Base-by-base conservation (phyloP, 2,888 invertebrate genomes). In the Incurvaria masculella region DNA sequence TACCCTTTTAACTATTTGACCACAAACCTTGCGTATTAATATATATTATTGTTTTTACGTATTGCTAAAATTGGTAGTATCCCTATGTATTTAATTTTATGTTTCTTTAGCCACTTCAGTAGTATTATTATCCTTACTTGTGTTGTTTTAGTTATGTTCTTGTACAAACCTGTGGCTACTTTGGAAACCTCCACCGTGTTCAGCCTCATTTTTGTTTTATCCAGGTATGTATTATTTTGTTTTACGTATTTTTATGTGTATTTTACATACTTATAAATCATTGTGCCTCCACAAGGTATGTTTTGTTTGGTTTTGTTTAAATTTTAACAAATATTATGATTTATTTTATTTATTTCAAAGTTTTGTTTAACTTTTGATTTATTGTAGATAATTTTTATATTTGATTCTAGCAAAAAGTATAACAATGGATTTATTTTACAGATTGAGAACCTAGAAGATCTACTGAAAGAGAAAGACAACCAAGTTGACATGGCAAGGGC, bases 381-480 rank as follows among this genome's bases (percentile, higher is more conserved):
- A 27, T 49, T 44, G 44, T 49, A 33, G 23, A 17, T n/a, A 17
- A 33, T 39, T 46, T 16, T n/a, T 17, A 40, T 11, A 33, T 45
- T 20, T 3, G 23, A 23, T 18, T 44, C 23, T 47, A 10, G 42
- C 26, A 26, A 40, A 48, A 21, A 41, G 20, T 11, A 19, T 16
- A 46, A 45, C 46, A 43, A 38, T 40, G 6, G 42, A 27, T 21
- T 6, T 49, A 27, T 54, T 75, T 76, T 59, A 21, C 44, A 98
- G 95, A 93, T 98, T 64, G 98, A 99, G 78, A 97, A 96, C 68
- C 80, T 98, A 55, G 99, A 99, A 80, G 97, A 97, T 64, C 81
- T 96, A 47, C 81, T 99, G 46, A 94, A 95, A 73, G 99, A 99
- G 68, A 98, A 97, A 76, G 98, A 99, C 67, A 94, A 94, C 72